These are phyloP conservation scores for Anoplopoma fimbria DNA, from an alignment of 2,113 vertebrate species.

Conservation along the genomic window DNA sequence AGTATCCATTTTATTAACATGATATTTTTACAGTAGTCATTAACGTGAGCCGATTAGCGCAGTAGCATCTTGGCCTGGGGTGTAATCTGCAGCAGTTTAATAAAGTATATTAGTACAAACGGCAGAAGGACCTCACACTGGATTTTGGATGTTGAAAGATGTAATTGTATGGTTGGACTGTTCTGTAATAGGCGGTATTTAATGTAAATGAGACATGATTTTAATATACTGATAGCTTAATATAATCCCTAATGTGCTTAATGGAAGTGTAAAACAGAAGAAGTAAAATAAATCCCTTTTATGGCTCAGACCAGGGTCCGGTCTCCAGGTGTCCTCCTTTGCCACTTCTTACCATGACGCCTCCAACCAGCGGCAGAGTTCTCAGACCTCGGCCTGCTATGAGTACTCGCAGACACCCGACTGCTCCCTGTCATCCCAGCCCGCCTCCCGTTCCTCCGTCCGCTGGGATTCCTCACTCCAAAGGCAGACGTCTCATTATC, in stretches of 20 bases:
- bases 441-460: constrained; percentile 14
- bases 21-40: neutral
- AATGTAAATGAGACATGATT: neutral
- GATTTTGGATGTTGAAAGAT: neutral
- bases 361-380: constrained; percentile 24
- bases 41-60: neutral
- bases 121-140: neutral
- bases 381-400: constrained; percentile 22
- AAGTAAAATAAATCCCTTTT: constrained; percentile 2
- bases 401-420: constrained; percentile 32
- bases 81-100: neutral
- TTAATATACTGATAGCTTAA: neutral
- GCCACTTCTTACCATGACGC: neutral
- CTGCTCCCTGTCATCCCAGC: constrained; percentile 35
- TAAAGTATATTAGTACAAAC: neutral
- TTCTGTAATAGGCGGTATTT: neutral
- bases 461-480: constrained; percentile 50
- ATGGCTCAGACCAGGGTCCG: neutral
- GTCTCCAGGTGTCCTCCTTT: constrained; percentile 34
- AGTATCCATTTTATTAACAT: neutral
- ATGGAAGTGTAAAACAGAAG: neutral
- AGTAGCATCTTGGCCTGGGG: neutral
- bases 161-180: neutral
- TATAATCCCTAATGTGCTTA: neutral
- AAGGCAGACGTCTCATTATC: constrained; percentile 32